Evolutionary conservation across 1,140 invertebrate genomes (phyloP).

Genomic region (Hesperophylax magnus): DNA sequence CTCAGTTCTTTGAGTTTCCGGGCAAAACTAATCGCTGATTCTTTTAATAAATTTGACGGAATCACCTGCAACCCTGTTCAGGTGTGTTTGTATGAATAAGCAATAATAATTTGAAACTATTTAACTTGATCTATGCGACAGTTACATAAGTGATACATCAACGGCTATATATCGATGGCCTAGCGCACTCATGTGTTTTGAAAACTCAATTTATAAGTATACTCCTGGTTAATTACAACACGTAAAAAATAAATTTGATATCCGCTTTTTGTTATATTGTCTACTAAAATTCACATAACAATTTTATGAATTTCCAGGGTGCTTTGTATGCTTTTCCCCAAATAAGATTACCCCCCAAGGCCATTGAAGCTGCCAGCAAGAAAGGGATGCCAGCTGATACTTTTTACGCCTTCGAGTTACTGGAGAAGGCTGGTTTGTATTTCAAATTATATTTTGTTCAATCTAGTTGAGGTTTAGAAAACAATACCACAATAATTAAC

Average conservation of each 20-base stretch:
- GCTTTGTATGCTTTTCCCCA: constrained; percentile 98
- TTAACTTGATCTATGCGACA: too few relatives aligned
- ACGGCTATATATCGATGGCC: too few relatives aligned
- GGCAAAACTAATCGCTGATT: constrained; percentile 89
- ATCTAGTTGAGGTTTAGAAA: background rate
- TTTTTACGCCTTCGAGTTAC: constrained; percentile 94
- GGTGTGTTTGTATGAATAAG: constrained; percentile 53
- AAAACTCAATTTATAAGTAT: too few relatives aligned
- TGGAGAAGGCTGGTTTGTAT: constrained; percentile 89
- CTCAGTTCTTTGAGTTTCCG: constrained; percentile 84
- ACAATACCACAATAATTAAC: background rate
- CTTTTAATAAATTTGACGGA: constrained; percentile 93
- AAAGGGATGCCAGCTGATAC: constrained; percentile 85
- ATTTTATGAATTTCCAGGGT: constrained; percentile 76
- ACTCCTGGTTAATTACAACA: too few relatives aligned
- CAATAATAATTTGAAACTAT: too few relatives aligned
- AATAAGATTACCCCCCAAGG: constrained; percentile 82
- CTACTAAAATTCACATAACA: background rate
- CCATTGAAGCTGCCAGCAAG: constrained; percentile 83
- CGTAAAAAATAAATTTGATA: too few relatives aligned
- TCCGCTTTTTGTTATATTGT: too few relatives aligned
- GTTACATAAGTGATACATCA: too few relatives aligned
- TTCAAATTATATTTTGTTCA: background rate
- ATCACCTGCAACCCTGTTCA: constrained; percentile 89
- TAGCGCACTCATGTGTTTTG: too few relatives aligned